Base-by-base conservation (phyloP, 1,140 invertebrate species). In the Dreissena rostriformis region DNA sequence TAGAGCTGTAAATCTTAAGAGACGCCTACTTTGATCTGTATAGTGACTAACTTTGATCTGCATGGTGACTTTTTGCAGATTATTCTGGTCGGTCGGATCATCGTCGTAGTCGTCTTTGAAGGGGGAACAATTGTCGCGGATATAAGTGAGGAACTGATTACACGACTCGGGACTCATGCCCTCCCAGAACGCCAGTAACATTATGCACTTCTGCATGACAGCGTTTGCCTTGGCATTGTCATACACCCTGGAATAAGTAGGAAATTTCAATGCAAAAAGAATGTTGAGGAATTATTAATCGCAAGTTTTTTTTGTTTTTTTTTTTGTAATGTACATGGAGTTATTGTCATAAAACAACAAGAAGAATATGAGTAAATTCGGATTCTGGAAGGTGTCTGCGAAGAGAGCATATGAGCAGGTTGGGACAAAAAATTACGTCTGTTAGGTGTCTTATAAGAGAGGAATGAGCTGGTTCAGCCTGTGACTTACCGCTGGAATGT, bases 181-280 rank as follows among this genome's bases (percentile, higher is more conserved):
- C 57, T 93, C 92, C 88, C 90, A 90, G 29, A 92, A 90, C 67
- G 85, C 90, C 11, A 92, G 72, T n/a, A 92, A 90, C 17, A 87
- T 89, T 19, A 92, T 91, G 24, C 91, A 91, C 84, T 90, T 91
- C 87, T 93, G 92, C 92, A 93, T 93, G 1, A 92, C 85, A 15
- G 92, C 88, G 86, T 92, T 93, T 22, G 92, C 91, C 51, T 91
- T 87, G 5, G 92, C 92, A 87, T 93, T 93, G 84, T 93, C 92
- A 87, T 93, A 91, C 8, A 92, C 90, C 87, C 91, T 92, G 86
- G n/a, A 67, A 82, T 81, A 14, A 39, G 66, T 55, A 55, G 4
- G 12, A 24, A 61, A 57, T 19, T 14, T n/a, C n/a, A n/a, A n/a
- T n/a, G n/a, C n/a, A n/a, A n/a, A n/a, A n/a, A n/a, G n/a, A n/a